Conservation (phyloP, 2,113 vertebrate genomes). For the Anoura caudifer region DNA sequence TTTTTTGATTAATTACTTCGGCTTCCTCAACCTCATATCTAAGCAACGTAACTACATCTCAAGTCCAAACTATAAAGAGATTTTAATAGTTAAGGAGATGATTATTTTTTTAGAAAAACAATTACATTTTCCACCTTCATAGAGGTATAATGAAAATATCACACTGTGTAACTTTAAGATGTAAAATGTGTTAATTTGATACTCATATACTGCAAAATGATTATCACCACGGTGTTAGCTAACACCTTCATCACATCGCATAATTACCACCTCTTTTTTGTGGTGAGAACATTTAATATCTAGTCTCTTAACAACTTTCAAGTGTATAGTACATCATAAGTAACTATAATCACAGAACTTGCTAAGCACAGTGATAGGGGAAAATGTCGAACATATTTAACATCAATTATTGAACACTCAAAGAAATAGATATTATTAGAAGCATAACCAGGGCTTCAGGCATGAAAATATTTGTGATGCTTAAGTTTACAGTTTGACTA, state of each 20-base stretch:
- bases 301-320: neutral
- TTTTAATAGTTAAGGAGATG: neutral
- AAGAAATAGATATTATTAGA: neutral
- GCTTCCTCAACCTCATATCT: neutral
- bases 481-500: neutral
- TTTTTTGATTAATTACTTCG: neutral
- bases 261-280: neutral
- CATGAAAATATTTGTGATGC: neutral
- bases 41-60: neutral
- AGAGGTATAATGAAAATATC: neutral
- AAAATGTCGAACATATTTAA: neutral
- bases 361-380: neutral
- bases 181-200: neutral
- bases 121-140: neutral
- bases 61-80: neutral
- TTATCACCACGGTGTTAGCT: neutral
- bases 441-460: neutral
- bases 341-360: neutral
- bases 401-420: neutral
- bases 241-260: neutral
- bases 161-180: neutral
- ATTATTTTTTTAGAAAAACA: neutral
- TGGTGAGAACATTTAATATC: neutral
- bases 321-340: neutral
- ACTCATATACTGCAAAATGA: neutral